Evolutionary conservation across 2,888 invertebrate genomes (phyloP).

Genomic region (Tricholauxania praeusta): DNA sequence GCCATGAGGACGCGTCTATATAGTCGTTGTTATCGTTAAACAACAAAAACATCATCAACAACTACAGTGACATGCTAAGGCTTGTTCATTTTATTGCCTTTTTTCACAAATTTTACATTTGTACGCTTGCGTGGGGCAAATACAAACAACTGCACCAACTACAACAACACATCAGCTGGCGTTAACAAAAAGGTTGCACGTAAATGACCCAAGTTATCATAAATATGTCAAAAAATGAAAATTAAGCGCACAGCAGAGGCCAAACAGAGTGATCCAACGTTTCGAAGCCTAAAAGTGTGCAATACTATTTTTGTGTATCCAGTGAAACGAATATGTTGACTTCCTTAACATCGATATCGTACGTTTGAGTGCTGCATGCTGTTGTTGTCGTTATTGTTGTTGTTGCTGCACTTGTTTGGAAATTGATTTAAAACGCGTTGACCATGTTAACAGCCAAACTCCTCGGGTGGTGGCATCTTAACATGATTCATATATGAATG

Average conservation of each 20-base stretch:
- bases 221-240: constrained; percentile 67
- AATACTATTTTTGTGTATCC: constrained; percentile 27
- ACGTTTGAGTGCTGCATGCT: background rate
- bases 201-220: constrained; percentile 68
- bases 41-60: constrained; percentile 29
- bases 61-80: background rate
- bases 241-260: constrained; percentile 63
- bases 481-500: constrained; percentile 15
- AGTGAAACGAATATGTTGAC: background rate
- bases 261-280: background rate
- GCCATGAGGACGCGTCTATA: constrained; percentile 53
- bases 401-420: constrained; percentile 60
- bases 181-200: constrained; percentile 64
- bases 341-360: no score
- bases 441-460: constrained; percentile 49
- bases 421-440: constrained; percentile 58
- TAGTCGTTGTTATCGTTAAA: constrained; percentile 25
- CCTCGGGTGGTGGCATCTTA: constrained; percentile 55
- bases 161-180: constrained; percentile 56
- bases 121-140: constrained; percentile 41
- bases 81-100: constrained; percentile 4
- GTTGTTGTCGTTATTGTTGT: constrained; percentile 27
- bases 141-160: constrained; percentile 19
- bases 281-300: constrained; percentile 40
- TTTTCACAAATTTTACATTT: constrained; percentile 36